phyloP scores from a whole-genome alignment of 2,888 invertebrate genomes.

The Drosophila mimetica region DNA sequence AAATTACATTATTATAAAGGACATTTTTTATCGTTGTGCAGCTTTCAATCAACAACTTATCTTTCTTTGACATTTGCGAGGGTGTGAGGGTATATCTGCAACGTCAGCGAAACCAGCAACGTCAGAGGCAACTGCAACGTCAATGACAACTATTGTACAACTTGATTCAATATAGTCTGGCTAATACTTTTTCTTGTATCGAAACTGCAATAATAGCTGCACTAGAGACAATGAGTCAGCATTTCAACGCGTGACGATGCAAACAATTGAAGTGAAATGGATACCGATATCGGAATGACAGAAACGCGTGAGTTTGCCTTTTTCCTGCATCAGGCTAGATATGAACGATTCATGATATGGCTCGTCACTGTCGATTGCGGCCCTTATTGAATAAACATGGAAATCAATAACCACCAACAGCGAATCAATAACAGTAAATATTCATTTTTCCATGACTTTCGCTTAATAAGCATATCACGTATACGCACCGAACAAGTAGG shows the following conservation, averaged over 20 bases:
- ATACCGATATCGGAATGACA: conserved; percentile 13
- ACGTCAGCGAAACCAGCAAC: conserved; percentile 6
- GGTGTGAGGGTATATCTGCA: not conserved
- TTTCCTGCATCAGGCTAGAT: conserved; percentile 4
- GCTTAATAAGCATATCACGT: conserved; percentile 3
- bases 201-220: not conserved
- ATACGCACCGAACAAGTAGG: conserved; percentile 27
- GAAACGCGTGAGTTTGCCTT: conserved; percentile 4
- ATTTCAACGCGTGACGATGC: conserved; percentile 6
- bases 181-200: not conserved
- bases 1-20: no score
- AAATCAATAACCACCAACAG: conserved; percentile 37
- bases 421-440: conserved; percentile 2
- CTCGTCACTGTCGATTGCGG: conserved; percentile 17
- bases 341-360: conserved; percentile 1
- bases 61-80: not conserved
- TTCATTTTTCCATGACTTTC: not conserved
- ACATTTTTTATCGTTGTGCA: not conserved
- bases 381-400: conserved; percentile 25
- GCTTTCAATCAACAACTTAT: not conserved
- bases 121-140: conserved; percentile 15
- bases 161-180: not conserved
- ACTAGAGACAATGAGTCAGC: conserved; percentile 6
- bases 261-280: conserved; percentile 14
- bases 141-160: conserved; percentile 11